Evolutionary conservation across 2,113 vertebrate genomes (phyloP).

Genomic region (Anseranas semipalmata): DNA sequence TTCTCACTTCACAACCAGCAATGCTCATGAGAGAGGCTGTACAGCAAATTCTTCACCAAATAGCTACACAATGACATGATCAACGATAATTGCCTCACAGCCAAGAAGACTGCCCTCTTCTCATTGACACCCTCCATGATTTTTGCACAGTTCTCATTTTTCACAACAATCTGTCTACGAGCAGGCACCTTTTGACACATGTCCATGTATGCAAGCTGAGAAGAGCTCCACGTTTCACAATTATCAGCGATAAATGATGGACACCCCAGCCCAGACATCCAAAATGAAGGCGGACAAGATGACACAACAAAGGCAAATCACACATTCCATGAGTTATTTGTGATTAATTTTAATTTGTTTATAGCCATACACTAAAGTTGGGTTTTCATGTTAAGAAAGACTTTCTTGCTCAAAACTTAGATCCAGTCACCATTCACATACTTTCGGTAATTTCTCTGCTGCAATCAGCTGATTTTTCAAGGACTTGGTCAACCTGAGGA

Average conservation of each 20-base stretch:
- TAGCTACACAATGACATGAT: background rate
- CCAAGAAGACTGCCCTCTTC: background rate
- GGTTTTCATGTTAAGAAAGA: constrained; percentile 47
- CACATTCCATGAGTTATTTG: constrained; percentile 59
- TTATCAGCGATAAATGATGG: background rate
- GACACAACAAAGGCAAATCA: constrained; percentile 58
- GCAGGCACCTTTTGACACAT: background rate
- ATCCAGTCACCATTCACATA: constrained; percentile 32
- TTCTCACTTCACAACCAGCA: background rate
- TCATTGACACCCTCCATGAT: rapidly evolving
- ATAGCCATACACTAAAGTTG: constrained; percentile 72
- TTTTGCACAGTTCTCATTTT: background rate
- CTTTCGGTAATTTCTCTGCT: constrained; percentile 19
- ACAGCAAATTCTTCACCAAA: background rate
- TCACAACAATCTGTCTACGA: background rate
- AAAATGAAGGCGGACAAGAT: constrained; percentile 17
- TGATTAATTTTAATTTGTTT: constrained; percentile 76
- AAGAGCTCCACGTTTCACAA: background rate
- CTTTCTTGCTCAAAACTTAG: constrained; percentile 28
- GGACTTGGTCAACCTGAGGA: constrained; percentile 20
- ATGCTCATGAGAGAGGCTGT: background rate
- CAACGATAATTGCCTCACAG: background rate
- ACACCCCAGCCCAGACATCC: background rate
- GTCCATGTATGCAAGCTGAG: rapidly evolving
- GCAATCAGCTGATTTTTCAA: constrained; percentile 30